These are phyloP conservation scores for Parochlus steinenii DNA, from an alignment of 2,888 invertebrate genomes.

Conservation along the genomic window DNA sequence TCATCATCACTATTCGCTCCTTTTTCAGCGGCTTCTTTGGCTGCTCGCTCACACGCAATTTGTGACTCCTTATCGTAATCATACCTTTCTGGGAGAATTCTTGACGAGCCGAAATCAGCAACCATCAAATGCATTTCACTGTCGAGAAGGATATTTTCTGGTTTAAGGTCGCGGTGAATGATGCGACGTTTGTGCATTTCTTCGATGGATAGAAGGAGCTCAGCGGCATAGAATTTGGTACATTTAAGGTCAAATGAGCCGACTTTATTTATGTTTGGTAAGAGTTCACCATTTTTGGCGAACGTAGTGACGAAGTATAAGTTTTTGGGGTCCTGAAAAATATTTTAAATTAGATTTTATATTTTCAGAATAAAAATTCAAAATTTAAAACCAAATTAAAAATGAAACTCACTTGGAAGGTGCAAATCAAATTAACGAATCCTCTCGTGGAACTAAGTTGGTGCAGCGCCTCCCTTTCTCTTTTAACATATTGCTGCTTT, in stretches of 20 bases:
- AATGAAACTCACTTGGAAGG: too few relatives aligned
- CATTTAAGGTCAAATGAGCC: constrained; percentile 79
- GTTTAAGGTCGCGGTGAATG: constrained; percentile 92
- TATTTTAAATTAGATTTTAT: too few relatives aligned
- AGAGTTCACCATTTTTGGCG: constrained; percentile 87
- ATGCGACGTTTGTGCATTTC: constrained; percentile 77
- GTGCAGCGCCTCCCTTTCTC: constrained; percentile 89
- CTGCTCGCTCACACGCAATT: neutral
- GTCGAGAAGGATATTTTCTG: constrained; percentile 87
- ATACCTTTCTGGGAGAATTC: constrained; percentile 38
- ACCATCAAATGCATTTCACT: constrained; percentile 92
- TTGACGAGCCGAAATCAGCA: constrained; percentile 94
- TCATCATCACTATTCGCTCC: constrained; percentile 24
- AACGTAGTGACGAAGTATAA: constrained; percentile 92
- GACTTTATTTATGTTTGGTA: constrained; percentile 80
- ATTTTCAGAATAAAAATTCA: too few relatives aligned
- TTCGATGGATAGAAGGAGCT: constrained; percentile 81
- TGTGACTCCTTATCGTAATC: constrained; percentile 3
- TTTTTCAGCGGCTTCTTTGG: constrained; percentile 16
- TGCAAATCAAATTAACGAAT: constrained; percentile 86
- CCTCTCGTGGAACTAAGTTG: constrained; percentile 68
- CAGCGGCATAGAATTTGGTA: constrained; percentile 87
- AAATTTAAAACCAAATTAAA: too few relatives aligned
- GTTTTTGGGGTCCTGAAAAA: constrained; percentile 78
- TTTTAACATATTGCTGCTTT: constrained; percentile 80